These are phyloP conservation scores for Drosophila pseudotalamancana DNA, from an alignment of 2,888 invertebrate genomes.

Conservation along the genomic window DNA sequence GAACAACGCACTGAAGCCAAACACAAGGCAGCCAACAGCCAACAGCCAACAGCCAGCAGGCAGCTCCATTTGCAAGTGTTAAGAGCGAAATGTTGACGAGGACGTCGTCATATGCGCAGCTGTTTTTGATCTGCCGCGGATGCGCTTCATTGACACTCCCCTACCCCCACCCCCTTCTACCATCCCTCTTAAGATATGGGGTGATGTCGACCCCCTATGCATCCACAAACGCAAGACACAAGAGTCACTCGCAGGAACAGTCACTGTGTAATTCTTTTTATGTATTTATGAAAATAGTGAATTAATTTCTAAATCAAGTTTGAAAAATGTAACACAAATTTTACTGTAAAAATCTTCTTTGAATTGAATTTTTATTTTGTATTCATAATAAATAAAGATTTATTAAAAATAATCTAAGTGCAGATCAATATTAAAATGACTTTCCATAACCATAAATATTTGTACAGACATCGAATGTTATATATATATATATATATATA, in stretches of 20 bases:
- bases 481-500: too few relatives aligned
- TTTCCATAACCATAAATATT: too few relatives aligned
- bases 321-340: not conserved
- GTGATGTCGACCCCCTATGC: slow-evolving; percentile 39
- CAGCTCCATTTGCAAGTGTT: slow-evolving; percentile 65
- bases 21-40: slow-evolving; percentile 39
- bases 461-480: too few relatives aligned
- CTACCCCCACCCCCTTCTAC: not conserved
- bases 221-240: not conserved
- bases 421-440: too few relatives aligned
- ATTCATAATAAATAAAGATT: too few relatives aligned
- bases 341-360: not conserved
- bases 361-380: too few relatives aligned
- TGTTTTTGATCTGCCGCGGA: slow-evolving; percentile 73
- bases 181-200: too few relatives aligned
- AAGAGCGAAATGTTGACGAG: slow-evolving; percentile 36
- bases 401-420: too few relatives aligned
- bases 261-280: slow-evolving; percentile 44
- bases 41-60: not conserved
- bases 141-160: slow-evolving; percentile 55
- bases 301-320: slow-evolving; percentile 4
- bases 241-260: not conserved
- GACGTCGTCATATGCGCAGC: slow-evolving; percentile 59
- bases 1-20: slow-evolving; percentile 56
- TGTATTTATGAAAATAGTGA: slow-evolving; percentile 20